phyloP scores from a whole-genome alignment of 2,888 invertebrate genomes.

The Pinctada fucata region DNA sequence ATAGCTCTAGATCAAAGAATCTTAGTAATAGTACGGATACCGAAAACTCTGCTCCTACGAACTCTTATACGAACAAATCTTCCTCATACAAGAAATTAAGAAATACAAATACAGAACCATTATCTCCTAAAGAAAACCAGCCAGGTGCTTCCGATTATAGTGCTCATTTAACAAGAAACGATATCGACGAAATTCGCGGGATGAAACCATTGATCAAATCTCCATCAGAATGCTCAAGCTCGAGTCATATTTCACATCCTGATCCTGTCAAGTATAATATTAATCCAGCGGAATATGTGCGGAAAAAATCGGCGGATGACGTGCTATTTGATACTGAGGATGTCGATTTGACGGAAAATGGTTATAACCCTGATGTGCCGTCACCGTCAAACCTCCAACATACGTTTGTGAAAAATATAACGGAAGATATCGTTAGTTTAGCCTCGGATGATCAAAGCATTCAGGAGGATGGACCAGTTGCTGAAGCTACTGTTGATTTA shows the following conservation, averaged over 20 bases:
- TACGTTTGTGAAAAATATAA: too few species aligned
- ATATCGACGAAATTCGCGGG: conserved; percentile 60
- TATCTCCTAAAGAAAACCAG: background rate
- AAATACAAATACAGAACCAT: background rate
- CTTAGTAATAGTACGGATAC: background rate
- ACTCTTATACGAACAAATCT: background rate
- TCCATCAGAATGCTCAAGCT: conserved; percentile 60
- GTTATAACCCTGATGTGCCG: background rate
- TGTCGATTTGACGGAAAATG: background rate
- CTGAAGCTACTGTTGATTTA: too few species aligned
- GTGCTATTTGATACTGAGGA: conserved; percentile 32
- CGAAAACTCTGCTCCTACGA: too few species aligned
- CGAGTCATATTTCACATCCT: conserved; percentile 65
- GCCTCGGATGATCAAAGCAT: too few species aligned
- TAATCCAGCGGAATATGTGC: conserved; percentile 49
- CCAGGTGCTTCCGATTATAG: conserved; percentile 9
- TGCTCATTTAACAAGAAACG: conserved; percentile 57
- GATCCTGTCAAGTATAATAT: conserved; percentile 57
- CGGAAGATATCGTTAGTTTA: too few species aligned
- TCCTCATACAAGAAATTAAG: background rate
- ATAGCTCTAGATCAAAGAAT: background rate
- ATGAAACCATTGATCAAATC: conserved; percentile 20
- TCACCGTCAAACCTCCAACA: background rate
- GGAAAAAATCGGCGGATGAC: conserved; percentile 30
- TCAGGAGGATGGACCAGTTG: too few species aligned